phyloP scores from a whole-genome alignment of 2,888 invertebrate species.

The Chesias legatella region DNA sequence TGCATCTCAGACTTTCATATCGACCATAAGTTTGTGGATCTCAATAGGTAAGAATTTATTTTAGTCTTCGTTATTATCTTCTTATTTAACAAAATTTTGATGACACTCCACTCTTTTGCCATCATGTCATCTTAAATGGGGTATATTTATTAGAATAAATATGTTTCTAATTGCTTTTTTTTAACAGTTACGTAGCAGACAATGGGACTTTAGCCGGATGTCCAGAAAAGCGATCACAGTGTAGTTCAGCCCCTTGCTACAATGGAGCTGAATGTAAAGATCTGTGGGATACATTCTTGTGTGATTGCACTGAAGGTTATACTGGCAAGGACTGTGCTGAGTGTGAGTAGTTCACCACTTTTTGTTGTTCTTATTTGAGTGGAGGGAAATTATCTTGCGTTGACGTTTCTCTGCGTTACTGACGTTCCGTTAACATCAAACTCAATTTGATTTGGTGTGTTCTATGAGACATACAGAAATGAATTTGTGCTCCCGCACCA shows the following conservation, averaged over 20 bases:
- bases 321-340: constrained; percentile 95
- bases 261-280: constrained; percentile 93
- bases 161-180: constrained; percentile 6
- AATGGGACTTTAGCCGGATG: constrained; percentile 94
- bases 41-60: constrained; percentile 82
- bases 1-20: constrained; percentile 94
- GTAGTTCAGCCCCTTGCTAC: constrained; percentile 91
- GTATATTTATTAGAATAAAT: no score
- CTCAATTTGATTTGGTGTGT: no score
- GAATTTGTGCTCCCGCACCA: no score
- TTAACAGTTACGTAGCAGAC: constrained; percentile 88
- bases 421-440: no score
- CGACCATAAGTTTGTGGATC: constrained; percentile 91
- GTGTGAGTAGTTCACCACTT: constrained; percentile 66
- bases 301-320: constrained; percentile 91
- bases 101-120: no score
- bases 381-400: no score
- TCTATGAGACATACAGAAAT: no score
- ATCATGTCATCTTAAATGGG: no score
- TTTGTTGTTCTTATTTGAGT: background rate
- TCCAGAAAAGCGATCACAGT: constrained; percentile 90
- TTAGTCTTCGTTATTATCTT: no score
- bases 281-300: constrained; percentile 93
- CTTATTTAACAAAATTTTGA: no score
- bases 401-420: no score